Percentiles rank a stretch among this genome's conserved stretches.
phyloP scores from a whole-genome alignment of 2,888 invertebrate genomes.

The Salpingus planirostris region DNA sequence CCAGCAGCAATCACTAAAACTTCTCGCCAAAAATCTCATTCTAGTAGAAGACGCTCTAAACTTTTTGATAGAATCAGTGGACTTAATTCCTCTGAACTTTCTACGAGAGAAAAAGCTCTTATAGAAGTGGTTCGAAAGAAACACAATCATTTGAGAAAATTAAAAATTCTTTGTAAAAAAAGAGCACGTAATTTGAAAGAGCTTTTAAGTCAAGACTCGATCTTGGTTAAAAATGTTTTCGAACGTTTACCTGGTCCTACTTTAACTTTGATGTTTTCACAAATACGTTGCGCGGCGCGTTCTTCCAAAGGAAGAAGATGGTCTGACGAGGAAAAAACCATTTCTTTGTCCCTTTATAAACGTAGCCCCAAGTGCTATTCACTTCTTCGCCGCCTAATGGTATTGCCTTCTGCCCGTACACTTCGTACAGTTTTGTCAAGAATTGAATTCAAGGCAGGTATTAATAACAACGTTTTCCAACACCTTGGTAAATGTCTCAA shows the following conservation, averaged over 20 bases:
- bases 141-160: slow-evolving; percentile 10
- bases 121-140: slow-evolving; percentile 8
- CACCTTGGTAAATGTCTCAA: slow-evolving; percentile 6
- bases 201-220: slow-evolving; percentile 6
- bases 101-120: too few species aligned
- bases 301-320: slow-evolving; percentile 7
- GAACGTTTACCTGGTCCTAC: slow-evolving; percentile 4
- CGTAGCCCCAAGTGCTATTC: slow-evolving; percentile 11
- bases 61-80: too few species aligned
- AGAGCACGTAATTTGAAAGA: slow-evolving; percentile 7
- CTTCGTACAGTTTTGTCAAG: slow-evolving; percentile 10
- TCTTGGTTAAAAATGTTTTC: slow-evolving; percentile 5
- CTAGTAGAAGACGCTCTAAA: too few species aligned
- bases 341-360: slow-evolving; percentile 8
- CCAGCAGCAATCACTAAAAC: too few species aligned
- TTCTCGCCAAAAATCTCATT: too few species aligned
- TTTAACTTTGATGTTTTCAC: slow-evolving; percentile 10
- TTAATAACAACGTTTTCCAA: slow-evolving; percentile 13
- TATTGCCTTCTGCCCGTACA: slow-evolving; percentile 13
- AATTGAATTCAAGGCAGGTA: slow-evolving; percentile 12
- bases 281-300: slow-evolving; percentile 3
- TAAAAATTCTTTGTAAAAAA: slow-evolving; percentile 7
- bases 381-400: slow-evolving; percentile 11
- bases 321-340: slow-evolving; percentile 7
- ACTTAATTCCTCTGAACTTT: too few species aligned